phyloP scores from a whole-genome alignment of 92 coral and sea anemone species.

The Phenganax stokvisi region DNA sequence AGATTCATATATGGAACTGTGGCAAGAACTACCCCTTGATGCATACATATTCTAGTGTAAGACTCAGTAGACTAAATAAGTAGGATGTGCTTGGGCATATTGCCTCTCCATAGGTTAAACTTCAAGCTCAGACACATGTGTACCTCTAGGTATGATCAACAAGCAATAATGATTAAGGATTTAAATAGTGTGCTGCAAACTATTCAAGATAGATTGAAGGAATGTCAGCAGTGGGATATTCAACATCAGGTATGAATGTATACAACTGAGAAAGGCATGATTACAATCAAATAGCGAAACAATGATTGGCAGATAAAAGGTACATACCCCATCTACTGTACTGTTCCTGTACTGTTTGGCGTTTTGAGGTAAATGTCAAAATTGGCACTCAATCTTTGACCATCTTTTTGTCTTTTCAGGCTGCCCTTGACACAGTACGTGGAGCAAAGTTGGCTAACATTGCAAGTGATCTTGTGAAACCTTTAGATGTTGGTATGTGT shows the following conservation, averaged over 20 bases:
- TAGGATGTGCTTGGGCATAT: too few species aligned
- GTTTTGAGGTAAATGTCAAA: too few species aligned
- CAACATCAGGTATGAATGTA: conserved; percentile 73
- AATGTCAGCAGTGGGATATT: conserved; percentile 90
- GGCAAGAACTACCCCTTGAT: too few species aligned
- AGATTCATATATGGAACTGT: not conserved
- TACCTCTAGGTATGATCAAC: conserved; percentile 78
- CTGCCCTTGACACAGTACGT: conserved; percentile 80
- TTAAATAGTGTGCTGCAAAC: conserved; percentile 68
- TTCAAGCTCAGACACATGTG: not conserved
- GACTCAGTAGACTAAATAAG: too few species aligned
- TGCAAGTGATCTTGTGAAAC: conserved; percentile 75
- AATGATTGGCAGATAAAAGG: too few species aligned
- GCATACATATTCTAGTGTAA: too few species aligned
- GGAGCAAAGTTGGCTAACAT: conserved; percentile 70
- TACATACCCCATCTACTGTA: too few species aligned
- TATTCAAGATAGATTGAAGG: conserved; percentile 72
- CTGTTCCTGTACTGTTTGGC: too few species aligned
- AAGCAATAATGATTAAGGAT: conserved; percentile 60
- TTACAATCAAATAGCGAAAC: too few species aligned
- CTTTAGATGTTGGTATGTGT: conserved; percentile 72
- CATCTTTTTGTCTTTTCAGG: conserved; percentile 40
- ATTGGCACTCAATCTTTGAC: too few species aligned
- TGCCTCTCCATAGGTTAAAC: too few species aligned
- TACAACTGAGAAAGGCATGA: too few species aligned